These are phyloP conservation scores for Neodiprion fabricii DNA, from an alignment of 1,140 invertebrate species.

Conservation along the genomic window DNA sequence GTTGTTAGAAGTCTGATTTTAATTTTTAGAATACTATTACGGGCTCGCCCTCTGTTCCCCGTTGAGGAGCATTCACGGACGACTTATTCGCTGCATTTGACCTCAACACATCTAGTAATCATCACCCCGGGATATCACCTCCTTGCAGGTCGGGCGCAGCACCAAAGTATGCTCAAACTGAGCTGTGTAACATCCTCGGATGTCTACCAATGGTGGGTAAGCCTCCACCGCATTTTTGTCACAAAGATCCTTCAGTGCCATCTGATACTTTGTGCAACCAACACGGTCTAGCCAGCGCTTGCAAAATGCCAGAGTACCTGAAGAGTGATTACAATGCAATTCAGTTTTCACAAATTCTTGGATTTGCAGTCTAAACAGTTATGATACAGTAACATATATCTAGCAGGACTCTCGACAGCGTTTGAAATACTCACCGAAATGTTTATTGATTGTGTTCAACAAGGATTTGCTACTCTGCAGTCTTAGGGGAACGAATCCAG, in stretches of 20 bases:
- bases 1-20: no score
- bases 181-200: conserved; percentile 98
- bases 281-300: conserved; percentile 97
- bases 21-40: no score
- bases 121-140: conserved; percentile 94
- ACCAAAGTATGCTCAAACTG: conserved; percentile 99
- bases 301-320: conserved; percentile 95
- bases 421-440: conserved; percentile 72
- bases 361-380: background rate
- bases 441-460: conserved; percentile 94
- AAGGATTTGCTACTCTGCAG: conserved; percentile 92
- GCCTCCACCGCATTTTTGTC: conserved; percentile 96
- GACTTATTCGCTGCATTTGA: no score
- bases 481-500: conserved; percentile 89
- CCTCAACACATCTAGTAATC: conserved; percentile 78
- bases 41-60: no score
- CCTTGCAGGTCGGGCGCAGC: conserved; percentile 97
- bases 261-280: conserved; percentile 96
- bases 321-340: background rate
- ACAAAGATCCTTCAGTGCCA: conserved; percentile 98
- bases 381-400: background rate
- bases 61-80: no score
- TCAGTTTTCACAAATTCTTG: background rate
- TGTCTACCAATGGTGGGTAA: conserved; percentile 97
- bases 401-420: no score